Evolutionary conservation across 2,888 invertebrate genomes (phyloP), one percentile per base, ranked within the genome.

Genomic region (Theretra japonica): DNA sequence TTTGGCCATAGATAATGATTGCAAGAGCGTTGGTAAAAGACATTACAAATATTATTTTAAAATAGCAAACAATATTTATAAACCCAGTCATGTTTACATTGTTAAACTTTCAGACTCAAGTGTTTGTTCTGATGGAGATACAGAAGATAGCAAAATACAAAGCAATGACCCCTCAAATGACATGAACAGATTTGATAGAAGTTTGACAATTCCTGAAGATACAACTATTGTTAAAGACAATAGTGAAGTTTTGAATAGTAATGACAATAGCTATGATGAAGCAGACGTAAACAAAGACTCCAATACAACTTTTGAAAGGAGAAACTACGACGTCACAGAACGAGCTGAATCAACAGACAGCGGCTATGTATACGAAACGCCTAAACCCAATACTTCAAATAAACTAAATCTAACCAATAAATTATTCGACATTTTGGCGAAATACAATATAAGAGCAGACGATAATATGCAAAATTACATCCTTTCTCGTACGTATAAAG

Each of bases 391-490:
- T 33, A 56, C 21, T 28, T 33, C 58, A 59, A 70, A 73, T 62
- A 78, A 70, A 21, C 71, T 75, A 68, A 86, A 85, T 74, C 73
- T 81, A 8, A 84, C 79, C 8, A 76, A 78, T 19, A 77, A 70
- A 60, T 78, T 89, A n/a, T 74, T 78, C 17, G 76, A 83, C 50
- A 86, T 89, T 73, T 85, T 94, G 11, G 83, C 85, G 2, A 90
- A 88, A 78, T 91, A 94, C 70, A 90, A 91, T 69, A 92, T 92
- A 57, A 82, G 83, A 53, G 76, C 77, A 0, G 77, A 85, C 50
- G 91, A 92, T 73, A 77, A 83, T 53, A 76, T 90, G 4, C 79
- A 81, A 75, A 93, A 94, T 74, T 93, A 94, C 75, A 84, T 80
- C 33, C 70, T 88, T 73, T 93, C 93, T 1, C 81, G 82, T 28